phyloP scores from a whole-genome alignment of 2,797 vertebrate genomes.

The Hyperoplus immaculatus region DNA sequence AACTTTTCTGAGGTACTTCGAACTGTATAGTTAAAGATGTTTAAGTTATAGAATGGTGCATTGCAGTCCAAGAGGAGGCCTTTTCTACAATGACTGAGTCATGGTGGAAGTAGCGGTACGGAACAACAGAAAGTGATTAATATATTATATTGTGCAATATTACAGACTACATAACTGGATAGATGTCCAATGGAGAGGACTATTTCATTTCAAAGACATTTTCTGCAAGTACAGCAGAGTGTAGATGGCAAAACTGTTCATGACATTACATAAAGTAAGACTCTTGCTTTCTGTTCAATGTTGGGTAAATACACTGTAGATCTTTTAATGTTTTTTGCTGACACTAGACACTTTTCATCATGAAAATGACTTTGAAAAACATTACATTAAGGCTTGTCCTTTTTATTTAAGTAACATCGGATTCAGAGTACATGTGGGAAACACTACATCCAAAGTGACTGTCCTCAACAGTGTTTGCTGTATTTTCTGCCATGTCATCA shows the following conservation, averaged over 20 bases:
- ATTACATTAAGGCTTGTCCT: conserved; percentile 47
- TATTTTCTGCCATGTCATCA: conserved; percentile 42
- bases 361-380: conserved; percentile 59
- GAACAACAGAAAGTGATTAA: conserved; percentile 46
- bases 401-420: conserved; percentile 36
- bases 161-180: conserved; percentile 59
- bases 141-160: conserved; percentile 81
- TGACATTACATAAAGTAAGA: conserved; percentile 38
- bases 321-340: conserved; percentile 72
- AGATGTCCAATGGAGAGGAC: conserved; percentile 39
- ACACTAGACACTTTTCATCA: conserved; percentile 75
- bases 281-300: conserved; percentile 52
- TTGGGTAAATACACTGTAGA: conserved; percentile 78
- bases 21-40: conserved; percentile 37
- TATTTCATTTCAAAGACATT: conserved; percentile 47
- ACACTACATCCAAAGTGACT: conserved; percentile 49
- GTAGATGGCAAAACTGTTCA: conserved; percentile 46
- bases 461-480: conserved; percentile 43
- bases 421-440: conserved; percentile 50
- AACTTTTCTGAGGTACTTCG: conserved; percentile 50
- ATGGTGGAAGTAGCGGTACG: conserved; percentile 42
- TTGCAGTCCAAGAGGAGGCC: conserved; percentile 55
- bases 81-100: conserved; percentile 37
- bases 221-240: conserved; percentile 53
- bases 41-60: conserved; percentile 53